Base-by-base conservation (phyloP, 2,113 vertebrate species). In the Pituophis catenifer region DNA sequence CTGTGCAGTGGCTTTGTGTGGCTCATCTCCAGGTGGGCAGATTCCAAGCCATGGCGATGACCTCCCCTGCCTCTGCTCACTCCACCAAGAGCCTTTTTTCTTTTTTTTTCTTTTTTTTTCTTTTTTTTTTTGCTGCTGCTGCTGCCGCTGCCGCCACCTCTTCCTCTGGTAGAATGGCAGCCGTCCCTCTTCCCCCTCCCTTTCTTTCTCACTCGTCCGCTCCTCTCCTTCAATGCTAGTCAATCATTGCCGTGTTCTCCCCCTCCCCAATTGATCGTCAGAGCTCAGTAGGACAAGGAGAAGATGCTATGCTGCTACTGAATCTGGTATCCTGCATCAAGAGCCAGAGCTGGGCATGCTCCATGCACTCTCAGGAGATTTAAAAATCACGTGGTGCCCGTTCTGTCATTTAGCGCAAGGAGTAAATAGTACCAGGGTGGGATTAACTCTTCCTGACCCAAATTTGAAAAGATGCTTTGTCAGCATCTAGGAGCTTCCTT, bases 291-390 rank as follows among this genome's bases (percentile, higher is more conserved):
- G 94, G 93, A 86, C 85, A 0, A 94, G 92, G 93, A 93, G 96
- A 93, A 93, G 96, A 93, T 96, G 97, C 15, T 93, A 17, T 11
- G 91, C 53, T 93, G 96, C 91, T 95, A 95, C 95, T 89, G 96
- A 94, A 95, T 91, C 96, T 96, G 94, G 96, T 95, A 96, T 96
- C 95, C 95, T 97, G 96, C 95, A 96, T 95, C 96, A 92, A 95
- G 95, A 97, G 96, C 93, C 38, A 96, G 97, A 96, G 97, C 97
- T 97, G 97, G 97, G 97, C 97, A 98, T 98, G 97, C 97, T 98
- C 97, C 96, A 94, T 96, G 85, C 88, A 93, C 97, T 96, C 96
- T 97, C 96, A 48, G 96, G 95, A 96, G 95, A 97, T 96, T 95
- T 95, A 95, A 86, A 86, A 92, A 89, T 93, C 97, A 97, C 97